Base-by-base conservation (phyloP, 2,888 invertebrate genomes). In the Allygus modestus region DNA sequence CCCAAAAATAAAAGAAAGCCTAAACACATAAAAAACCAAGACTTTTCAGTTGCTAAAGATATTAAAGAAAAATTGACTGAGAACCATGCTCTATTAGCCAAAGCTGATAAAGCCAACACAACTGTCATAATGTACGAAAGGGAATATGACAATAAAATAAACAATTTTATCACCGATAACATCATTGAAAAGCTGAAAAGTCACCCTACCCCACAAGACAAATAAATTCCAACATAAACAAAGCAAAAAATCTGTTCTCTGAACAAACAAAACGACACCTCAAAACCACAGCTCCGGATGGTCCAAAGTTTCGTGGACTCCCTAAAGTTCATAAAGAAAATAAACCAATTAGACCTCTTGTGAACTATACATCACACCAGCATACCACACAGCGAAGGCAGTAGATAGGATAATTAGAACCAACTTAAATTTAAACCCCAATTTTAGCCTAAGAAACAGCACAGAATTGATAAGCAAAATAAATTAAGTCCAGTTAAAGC, bases 71-170 rank as follows among this genome's bases (percentile, higher is more conserved):
- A 79, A 79, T 26, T 79, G 12, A n/a, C 12, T 1, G 51, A 23
- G 1, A 79, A 79, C 15, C 31, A 51, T 79, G 79, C 79, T 28
- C 46, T 51, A 28, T 11, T 79, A 51, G 33, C 79, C 17, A 79
- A 79, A 79, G 46, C 43, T 26, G 79, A 79, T 37, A 79, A 79
- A 51, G 79, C 51, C 4, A 79, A 79, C n/a, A 51, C 79, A 28
- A 79, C 51, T 28, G 79, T 79, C 1, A 51, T 79, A 20, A 79
- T 79, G 79, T 51, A 79, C 20, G 43, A 79, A 79, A 79, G 11
- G 5, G 79, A 23, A 12, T 79, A 79, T 51, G 28, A 79, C 26
- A 89, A 92, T 58, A 91, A 91, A 87, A 88, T 91, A n/a, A 90
- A 92, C 92, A 90, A 90, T 91, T 82, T 82, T n/a, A 54, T 82